Conservation (phyloP, 2,113 vertebrate species). For the Scomber japonicus region DNA sequence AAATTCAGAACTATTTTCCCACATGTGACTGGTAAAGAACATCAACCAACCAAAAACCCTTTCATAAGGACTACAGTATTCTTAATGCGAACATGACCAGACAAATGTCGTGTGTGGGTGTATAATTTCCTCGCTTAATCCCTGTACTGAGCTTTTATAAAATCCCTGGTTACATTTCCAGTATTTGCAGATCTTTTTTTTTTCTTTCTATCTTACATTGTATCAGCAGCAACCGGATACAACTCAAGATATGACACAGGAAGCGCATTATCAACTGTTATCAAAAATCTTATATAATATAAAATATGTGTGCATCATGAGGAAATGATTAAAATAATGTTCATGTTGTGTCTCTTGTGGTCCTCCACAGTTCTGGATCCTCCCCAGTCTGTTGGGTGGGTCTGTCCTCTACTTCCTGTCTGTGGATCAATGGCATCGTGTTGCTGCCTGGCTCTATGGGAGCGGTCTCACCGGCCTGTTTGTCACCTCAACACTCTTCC, state of each 20-base stretch:
- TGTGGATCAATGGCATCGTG: constrained; percentile 88
- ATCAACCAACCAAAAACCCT: not conserved
- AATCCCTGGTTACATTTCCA: no score
- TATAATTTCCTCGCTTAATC: no score
- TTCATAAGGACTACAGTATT: no score
- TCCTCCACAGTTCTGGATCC: constrained; percentile 89
- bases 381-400: constrained; percentile 92
- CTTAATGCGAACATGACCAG: no score
- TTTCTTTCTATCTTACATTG: no score
- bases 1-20: not conserved
- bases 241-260: no score
- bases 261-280: no score
- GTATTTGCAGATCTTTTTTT: no score
- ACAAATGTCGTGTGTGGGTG: no score
- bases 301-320: not conserved
- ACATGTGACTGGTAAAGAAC: not conserved
- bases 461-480: constrained; percentile 92
- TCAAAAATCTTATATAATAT: no score
- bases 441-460: constrained; percentile 92
- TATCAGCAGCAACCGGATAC: no score
- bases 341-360: not conserved
- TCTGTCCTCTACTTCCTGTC: constrained; percentile 91
- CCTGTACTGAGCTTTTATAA: no score
- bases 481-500: constrained; percentile 92
- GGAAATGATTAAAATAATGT: not conserved